A percentile compares a stretch with the other conserved stretches of the same genome.
Conservation (phyloP, 1,140 invertebrate genomes). For the Ooceraea biroi region DNA sequence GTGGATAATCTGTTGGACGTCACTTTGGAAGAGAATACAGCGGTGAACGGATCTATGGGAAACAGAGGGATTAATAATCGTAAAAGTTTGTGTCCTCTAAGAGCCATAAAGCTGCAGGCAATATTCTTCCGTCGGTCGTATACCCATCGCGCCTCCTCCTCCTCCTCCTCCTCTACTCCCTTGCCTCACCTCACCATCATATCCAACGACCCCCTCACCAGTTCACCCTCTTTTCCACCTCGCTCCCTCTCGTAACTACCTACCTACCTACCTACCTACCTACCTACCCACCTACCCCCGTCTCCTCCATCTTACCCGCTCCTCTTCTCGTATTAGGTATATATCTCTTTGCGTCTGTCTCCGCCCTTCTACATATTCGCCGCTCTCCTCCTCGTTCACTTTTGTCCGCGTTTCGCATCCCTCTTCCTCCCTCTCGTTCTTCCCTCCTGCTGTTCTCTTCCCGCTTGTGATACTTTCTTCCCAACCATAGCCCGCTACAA, state of each 20-base stretch:
- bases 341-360: conserved; percentile 68
- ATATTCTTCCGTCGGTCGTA: conserved; percentile 72
- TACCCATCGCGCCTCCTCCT: conserved; percentile 46
- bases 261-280: conserved; percentile 26
- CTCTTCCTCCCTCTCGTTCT: conserved; percentile 20
- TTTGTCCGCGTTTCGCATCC: neutral
- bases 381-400: conserved; percentile 19
- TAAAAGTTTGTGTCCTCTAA: conserved; percentile 79
- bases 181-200: conserved; percentile 24
- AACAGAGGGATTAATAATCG: conserved; percentile 80
- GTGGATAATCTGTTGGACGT: conserved; percentile 26
- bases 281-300: neutral
- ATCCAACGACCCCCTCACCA: neutral
- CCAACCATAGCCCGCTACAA: conserved; percentile 17
- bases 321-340: conserved; percentile 47
- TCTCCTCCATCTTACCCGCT: conserved; percentile 62
- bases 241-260: conserved; percentile 14
- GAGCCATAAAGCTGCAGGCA: conserved; percentile 77
- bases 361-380: conserved; percentile 62
- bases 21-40: conserved; percentile 47
- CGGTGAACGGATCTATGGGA: conserved; percentile 73
- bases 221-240: conserved; percentile 19
- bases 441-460: conserved; percentile 60
- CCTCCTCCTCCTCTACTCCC: neutral
- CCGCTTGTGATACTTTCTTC: conserved; percentile 19